phyloP scores from a whole-genome alignment of 2,113 vertebrate genomes.

The Aldabrachelys gigantea region DNA sequence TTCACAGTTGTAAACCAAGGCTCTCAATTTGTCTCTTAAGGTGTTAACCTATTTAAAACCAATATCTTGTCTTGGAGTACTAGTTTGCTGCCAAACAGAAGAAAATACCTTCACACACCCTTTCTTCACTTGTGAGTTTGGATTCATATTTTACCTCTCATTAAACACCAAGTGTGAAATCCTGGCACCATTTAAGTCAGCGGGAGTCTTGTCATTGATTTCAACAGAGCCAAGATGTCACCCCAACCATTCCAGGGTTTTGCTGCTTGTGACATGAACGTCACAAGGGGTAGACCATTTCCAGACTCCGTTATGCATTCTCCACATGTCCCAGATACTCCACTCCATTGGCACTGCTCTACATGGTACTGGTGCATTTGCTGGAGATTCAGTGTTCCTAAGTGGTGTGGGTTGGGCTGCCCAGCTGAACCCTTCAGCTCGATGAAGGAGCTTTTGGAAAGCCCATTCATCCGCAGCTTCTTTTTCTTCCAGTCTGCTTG shows the following conservation, averaged over 20 bases:
- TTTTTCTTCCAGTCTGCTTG: conserved; percentile 87
- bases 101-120: not conserved
- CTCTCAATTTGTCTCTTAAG: not conserved
- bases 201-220: not conserved
- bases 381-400: not conserved
- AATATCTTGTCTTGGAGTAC: not conserved
- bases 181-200: not conserved
- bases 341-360: not conserved
- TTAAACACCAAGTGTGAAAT: not conserved
- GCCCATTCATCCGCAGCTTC: rapidly evolving
- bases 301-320: not conserved
- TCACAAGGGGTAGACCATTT: not conserved
- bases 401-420: rapidly evolving
- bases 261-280: not conserved
- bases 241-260: not conserved
- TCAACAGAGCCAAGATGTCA: not conserved
- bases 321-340: not conserved
- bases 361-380: rapidly evolving
- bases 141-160: not conserved
- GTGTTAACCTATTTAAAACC: not conserved
- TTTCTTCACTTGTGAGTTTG: not conserved
- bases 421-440: rapidly evolving
- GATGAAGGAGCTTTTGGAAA: not conserved
- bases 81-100: not conserved
- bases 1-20: not conserved